Conservation (phyloP, 2,113 vertebrate genomes). For the Anoura caudifer region DNA sequence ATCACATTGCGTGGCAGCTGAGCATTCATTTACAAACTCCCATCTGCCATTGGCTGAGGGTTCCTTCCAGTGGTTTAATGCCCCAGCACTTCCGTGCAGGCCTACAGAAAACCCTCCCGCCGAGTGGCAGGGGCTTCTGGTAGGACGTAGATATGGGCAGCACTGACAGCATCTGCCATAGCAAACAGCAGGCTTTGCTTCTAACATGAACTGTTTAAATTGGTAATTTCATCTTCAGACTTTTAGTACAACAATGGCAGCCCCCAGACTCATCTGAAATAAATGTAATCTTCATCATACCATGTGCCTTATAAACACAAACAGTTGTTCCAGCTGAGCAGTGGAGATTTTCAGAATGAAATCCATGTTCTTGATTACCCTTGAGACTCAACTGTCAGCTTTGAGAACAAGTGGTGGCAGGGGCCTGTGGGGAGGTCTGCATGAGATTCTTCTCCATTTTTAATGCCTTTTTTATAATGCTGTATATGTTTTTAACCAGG, state of each 20-base stretch:
- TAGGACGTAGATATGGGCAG: not conserved
- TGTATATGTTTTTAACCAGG: slow-evolving; percentile 73
- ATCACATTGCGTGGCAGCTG: not conserved
- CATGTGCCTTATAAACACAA: slow-evolving; percentile 61
- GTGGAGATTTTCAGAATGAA: slow-evolving; percentile 70
- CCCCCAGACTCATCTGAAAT: slow-evolving; percentile 74
- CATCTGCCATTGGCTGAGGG: not conserved
- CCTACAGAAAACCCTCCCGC: not conserved
- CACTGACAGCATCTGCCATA: not conserved
- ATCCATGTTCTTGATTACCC: slow-evolving; percentile 60
- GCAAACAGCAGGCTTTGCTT: not conserved
- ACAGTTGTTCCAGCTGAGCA: slow-evolving; percentile 76
- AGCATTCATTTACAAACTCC: not conserved
- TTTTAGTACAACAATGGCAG: slow-evolving; percentile 65
- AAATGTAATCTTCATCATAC: slow-evolving; percentile 72
- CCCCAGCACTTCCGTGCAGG: not conserved
- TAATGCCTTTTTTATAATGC: slow-evolving; percentile 77
- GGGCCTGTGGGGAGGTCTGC: slow-evolving; percentile 40
- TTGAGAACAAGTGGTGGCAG: slow-evolving; percentile 73
- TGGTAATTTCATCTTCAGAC: slow-evolving; percentile 71
- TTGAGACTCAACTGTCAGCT: slow-evolving; percentile 69
- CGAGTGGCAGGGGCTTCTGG: not conserved
- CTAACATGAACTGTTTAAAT: not conserved
- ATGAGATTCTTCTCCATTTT: slow-evolving; percentile 76
- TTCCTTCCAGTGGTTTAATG: not conserved